phyloP scores from a whole-genome alignment of 2,888 invertebrate genomes.

The Nebria brevicollis region DNA sequence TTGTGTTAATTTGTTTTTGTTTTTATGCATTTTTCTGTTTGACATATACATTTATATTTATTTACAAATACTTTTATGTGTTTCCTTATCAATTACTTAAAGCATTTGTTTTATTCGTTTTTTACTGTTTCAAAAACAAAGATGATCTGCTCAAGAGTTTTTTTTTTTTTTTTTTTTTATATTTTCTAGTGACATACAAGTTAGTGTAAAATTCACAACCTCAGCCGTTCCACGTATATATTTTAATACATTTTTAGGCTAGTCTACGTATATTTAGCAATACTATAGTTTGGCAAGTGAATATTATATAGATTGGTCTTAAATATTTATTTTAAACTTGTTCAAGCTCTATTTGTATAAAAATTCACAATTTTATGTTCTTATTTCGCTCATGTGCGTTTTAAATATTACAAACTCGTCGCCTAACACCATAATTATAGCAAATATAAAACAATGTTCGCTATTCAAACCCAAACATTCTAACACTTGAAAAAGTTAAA shows the following conservation, averaged over 20 bases:
- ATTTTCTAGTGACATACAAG: constrained; percentile 43
- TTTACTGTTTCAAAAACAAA: constrained; percentile 40
- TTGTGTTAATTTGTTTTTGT: constrained; percentile 16
- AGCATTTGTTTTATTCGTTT: constrained; percentile 56
- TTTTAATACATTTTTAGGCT: constrained; percentile 26
- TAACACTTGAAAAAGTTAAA: neutral
- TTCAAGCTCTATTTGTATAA: neutral
- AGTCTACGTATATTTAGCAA: constrained; percentile 37
- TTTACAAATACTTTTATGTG: constrained; percentile 44
- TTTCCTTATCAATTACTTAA: constrained; percentile 55
- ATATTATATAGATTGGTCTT: constrained; percentile 19
- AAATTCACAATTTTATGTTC: neutral
- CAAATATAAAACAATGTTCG: neutral
- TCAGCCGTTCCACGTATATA: constrained; percentile 44
- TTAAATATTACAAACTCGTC: neutral
- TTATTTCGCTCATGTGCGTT: neutral
- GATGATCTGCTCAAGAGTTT: constrained; percentile 42
- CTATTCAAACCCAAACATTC: neutral
- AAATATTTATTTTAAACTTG: neutral
- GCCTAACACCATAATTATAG: no score
- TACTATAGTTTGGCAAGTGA: constrained; percentile 44
- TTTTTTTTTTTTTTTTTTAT: constrained; percentile 23
- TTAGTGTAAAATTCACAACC: constrained; percentile 46
- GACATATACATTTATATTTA: constrained; percentile 44
- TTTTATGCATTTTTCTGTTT: constrained; percentile 35